phyloP scores from a whole-genome alignment of 1,140 invertebrate species.

The Tetraneura akinire region DNA sequence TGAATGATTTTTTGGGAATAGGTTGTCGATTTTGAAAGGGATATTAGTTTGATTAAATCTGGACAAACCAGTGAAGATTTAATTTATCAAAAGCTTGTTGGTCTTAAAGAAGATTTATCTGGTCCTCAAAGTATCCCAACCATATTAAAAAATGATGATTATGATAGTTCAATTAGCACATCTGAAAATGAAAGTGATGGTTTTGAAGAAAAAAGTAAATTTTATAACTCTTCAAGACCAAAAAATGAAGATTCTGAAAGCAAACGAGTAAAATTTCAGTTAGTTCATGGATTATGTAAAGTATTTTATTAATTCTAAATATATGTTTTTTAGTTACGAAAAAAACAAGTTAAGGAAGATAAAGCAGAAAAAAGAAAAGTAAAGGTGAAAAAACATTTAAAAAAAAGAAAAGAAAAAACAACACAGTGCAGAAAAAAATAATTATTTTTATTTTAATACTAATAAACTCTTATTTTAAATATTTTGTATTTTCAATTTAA shows the following conservation, averaged over 20 bases:
- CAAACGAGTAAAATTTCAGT: conserved; percentile 67
- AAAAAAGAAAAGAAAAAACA: conserved; percentile 82
- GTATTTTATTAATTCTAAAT: neutral
- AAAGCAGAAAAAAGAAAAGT: conserved; percentile 88
- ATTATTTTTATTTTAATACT: neutral
- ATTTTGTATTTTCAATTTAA: neutral
- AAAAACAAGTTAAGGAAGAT: conserved; percentile 82
- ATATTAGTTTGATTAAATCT: conserved; percentile 77
- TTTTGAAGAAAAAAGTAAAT: conserved; percentile 64
- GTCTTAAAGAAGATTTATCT: conserved; percentile 77
- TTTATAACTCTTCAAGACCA: conserved; percentile 71
- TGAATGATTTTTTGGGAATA: conserved; percentile 56
- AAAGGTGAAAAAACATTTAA: conserved; percentile 95
- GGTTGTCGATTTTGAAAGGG: conserved; percentile 88
- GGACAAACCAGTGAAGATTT: conserved; percentile 67
- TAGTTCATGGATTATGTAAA: conserved; percentile 29
- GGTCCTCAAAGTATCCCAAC: conserved; percentile 65
- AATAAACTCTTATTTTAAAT: neutral
- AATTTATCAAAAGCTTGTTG: conserved; percentile 81
- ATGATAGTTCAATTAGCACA: conserved; percentile 47
- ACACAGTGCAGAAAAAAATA: conserved; percentile 48
- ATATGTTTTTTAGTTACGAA: conserved; percentile 65
- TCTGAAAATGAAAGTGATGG: conserved; percentile 58
- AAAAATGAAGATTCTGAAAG: conserved; percentile 84
- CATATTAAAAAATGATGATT: conserved; percentile 58